phyloP scores from a whole-genome alignment of 2,888 invertebrate genomes.

The Rosalia funebris region DNA sequence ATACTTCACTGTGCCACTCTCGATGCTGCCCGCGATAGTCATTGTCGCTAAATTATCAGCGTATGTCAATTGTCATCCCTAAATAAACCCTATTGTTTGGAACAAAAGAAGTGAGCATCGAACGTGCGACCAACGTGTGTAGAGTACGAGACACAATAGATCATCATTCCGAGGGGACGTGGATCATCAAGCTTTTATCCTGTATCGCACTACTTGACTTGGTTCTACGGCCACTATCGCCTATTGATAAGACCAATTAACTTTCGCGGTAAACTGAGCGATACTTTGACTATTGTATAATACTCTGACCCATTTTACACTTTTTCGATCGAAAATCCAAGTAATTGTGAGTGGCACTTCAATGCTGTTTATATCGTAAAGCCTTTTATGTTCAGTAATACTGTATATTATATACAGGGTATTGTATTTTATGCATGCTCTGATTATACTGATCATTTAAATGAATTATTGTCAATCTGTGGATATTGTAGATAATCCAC shows the following conservation, averaged over 20 bases:
- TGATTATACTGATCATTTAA: too few relatives aligned
- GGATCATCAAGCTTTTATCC: conserved; percentile 44
- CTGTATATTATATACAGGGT: too few relatives aligned
- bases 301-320: too few relatives aligned
- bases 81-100: conserved; percentile 61
- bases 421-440: too few relatives aligned
- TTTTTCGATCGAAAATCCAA: too few relatives aligned
- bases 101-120: conserved; percentile 63
- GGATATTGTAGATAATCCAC: too few relatives aligned
- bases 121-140: conserved; percentile 52
- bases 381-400: too few relatives aligned
- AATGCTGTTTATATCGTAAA: too few relatives aligned
- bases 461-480: too few relatives aligned
- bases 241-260: conserved; percentile 4
- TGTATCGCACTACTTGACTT: conserved; percentile 46
- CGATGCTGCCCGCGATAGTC: conserved; percentile 51
- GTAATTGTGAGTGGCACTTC: too few relatives aligned
- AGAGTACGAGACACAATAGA: conserved; percentile 34
- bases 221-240: not conserved
- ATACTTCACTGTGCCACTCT: conserved; percentile 44
- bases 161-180: conserved; percentile 33
- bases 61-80: conserved; percentile 64
- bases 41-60: conserved; percentile 58
- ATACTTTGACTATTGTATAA: too few relatives aligned
- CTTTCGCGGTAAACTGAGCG: too few relatives aligned